These are phyloP conservation scores for Cacoxenus indagator DNA, from an alignment of 2,888 invertebrate genomes.

Conservation along the genomic window DNA sequence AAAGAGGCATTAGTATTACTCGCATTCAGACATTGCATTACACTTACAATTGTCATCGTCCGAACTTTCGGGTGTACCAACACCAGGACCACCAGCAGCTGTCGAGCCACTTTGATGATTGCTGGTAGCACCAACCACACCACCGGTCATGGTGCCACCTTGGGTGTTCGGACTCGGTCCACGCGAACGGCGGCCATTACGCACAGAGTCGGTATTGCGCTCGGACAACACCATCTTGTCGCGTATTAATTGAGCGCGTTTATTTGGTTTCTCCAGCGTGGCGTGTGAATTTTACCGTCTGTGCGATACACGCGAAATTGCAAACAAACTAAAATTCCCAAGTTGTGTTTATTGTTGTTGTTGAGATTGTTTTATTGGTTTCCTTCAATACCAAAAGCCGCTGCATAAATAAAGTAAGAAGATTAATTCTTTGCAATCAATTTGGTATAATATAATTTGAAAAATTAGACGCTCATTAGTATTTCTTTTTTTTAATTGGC, in stretches of 20 bases:
- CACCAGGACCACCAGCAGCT: conserved; percentile 45
- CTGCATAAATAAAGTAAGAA: background rate
- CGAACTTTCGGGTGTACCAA: conserved; percentile 83
- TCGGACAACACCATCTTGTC: conserved; percentile 89
- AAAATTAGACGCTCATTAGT: background rate
- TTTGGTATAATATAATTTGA: too few relatives aligned
- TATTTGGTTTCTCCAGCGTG: conserved; percentile 65
- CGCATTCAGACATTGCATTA: background rate
- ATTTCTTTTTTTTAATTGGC: background rate
- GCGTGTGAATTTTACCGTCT: conserved; percentile 18
- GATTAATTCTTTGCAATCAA: background rate
- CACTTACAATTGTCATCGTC: conserved; percentile 87
- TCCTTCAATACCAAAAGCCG: background rate
- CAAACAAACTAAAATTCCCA: background rate
- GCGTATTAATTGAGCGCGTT: conserved; percentile 66
- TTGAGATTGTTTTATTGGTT: background rate
- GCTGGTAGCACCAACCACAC: conserved; percentile 35
- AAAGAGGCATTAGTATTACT: background rate
- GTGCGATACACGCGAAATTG: background rate
- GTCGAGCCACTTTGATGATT: conserved; percentile 26
- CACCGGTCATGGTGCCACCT: conserved; percentile 30
- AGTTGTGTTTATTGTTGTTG: background rate
- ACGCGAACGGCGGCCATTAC: conserved; percentile 90
- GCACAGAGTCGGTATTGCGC: conserved; percentile 84
- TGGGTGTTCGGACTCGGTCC: conserved; percentile 89